Percentiles rank a stretch among this genome's conserved stretches.
Evolutionary conservation across 2,113 vertebrate species (phyloP).

Genomic region (Holacanthus passer): DNA sequence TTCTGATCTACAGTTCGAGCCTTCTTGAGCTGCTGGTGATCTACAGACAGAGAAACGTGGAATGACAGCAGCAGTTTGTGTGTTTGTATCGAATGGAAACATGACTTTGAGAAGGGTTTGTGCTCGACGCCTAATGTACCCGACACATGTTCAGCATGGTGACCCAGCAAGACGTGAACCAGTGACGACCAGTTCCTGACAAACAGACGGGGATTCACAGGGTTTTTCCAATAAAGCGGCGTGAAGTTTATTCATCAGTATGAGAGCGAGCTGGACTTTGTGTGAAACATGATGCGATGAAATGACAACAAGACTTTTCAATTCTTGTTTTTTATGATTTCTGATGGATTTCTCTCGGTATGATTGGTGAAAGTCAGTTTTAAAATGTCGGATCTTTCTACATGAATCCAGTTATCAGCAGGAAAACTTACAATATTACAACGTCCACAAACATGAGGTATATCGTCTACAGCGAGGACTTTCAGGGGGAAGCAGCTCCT

Average conservation of each 20-base stretch:
- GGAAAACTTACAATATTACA: background rate
- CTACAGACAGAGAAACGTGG: conserved; percentile 31
- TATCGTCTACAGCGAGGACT: background rate
- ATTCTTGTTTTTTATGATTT: too few relatives aligned
- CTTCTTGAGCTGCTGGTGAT: conserved; percentile 11
- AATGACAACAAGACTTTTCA: too few relatives aligned
- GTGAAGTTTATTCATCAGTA: too few relatives aligned
- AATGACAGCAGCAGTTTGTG: conserved; percentile 28
- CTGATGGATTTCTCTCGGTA: background rate
- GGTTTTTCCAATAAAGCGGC: too few relatives aligned
- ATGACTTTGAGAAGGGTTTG: background rate
- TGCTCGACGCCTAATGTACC: background rate
- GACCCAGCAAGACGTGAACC: conserved; percentile 17
- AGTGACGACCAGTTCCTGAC: too few relatives aligned
- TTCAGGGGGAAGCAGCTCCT: background rate
- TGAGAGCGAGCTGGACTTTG: too few relatives aligned
- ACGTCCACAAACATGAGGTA: background rate
- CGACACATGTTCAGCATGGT: background rate
- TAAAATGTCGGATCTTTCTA: background rate
- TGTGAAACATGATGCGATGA: too few relatives aligned
- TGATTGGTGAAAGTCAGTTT: too few relatives aligned
- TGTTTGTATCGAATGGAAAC: conserved; percentile 16
- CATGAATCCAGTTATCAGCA: background rate
- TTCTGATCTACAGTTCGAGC: background rate
- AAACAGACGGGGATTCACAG: background rate